Percentiles rank a stretch among this genome's conserved stretches.
Evolutionary conservation across 2,113 vertebrate genomes (phyloP).

Genomic region (Antigone vipio): DNA sequence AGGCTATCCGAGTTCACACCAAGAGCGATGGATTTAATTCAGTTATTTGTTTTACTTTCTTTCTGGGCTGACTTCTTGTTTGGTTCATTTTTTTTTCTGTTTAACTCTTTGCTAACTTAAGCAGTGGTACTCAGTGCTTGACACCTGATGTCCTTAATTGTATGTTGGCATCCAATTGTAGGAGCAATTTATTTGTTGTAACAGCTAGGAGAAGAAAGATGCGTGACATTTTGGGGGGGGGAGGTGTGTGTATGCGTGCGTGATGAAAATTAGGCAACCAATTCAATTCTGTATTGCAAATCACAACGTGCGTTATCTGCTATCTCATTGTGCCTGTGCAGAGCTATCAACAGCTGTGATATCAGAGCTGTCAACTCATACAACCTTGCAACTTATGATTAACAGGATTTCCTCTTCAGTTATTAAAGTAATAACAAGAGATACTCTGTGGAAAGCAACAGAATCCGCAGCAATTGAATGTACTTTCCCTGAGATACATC

Average conservation of each 20-base stretch:
- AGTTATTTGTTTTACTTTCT: background rate
- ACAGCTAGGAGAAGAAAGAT: slow-evolving; percentile 12
- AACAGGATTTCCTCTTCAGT: slow-evolving; percentile 30
- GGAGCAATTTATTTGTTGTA: background rate
- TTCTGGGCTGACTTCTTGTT: background rate
- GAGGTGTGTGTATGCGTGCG: accelerated
- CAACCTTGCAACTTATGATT: background rate
- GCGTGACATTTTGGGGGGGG: background rate
- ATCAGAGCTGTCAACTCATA: slow-evolving; percentile 1
- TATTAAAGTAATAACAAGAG: slow-evolving; percentile 32
- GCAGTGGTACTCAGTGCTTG: background rate
- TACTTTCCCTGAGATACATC: background rate
- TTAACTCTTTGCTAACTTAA: background rate
- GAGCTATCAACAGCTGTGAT: slow-evolving; percentile 1
- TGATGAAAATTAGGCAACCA: background rate
- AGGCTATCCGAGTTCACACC: background rate
- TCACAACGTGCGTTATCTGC: background rate
- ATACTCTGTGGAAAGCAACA: background rate
- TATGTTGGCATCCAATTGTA: background rate
- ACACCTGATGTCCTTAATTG: background rate
- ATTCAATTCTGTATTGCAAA: background rate
- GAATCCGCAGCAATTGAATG: background rate
- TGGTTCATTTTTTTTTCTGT: background rate
- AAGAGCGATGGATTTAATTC: background rate
- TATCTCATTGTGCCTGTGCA: background rate